Evolutionary conservation across 1,140 invertebrate species (phyloP).

Genomic region (Zaprionus vittiger): DNA sequence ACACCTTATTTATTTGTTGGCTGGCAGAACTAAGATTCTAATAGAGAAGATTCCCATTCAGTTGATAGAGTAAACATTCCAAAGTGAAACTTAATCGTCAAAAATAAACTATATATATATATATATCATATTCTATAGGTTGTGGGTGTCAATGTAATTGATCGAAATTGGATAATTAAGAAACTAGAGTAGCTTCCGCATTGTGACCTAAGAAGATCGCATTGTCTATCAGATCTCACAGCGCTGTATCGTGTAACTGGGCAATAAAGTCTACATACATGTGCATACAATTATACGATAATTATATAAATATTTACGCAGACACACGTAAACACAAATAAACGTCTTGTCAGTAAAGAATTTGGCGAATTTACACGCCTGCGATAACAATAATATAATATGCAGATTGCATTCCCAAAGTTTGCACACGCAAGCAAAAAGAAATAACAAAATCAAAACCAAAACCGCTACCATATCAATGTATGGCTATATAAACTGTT

Average conservation of each 20-base stretch:
- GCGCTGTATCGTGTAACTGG: neutral
- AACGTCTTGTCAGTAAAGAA: conserved; percentile 12
- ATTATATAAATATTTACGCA: conserved; percentile 9
- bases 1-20: neutral
- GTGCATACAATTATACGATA: conserved; percentile 3
- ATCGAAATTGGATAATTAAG: conserved; percentile 1
- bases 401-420: conserved; percentile 2
- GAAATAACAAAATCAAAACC: no score
- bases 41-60: neutral
- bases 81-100: neutral
- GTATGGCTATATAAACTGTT: neutral
- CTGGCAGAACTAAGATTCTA: neutral
- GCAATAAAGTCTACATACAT: conserved; percentile 3
- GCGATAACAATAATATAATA: neutral
- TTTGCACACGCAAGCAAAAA: neutral
- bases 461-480: neutral
- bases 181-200: conserved; percentile 13
- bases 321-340: neutral
- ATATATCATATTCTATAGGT: neutral
- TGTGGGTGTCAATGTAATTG: conserved; percentile 20
- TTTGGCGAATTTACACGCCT: conserved; percentile 12
- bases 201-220: neutral
- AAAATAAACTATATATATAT: neutral
- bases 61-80: neutral
- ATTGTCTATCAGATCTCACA: neutral